Percentiles rank a stretch among this genome's conserved stretches.
Conservation (phyloP, 1,140 invertebrate genomes). For the Leptopilina clavipes region DNA sequence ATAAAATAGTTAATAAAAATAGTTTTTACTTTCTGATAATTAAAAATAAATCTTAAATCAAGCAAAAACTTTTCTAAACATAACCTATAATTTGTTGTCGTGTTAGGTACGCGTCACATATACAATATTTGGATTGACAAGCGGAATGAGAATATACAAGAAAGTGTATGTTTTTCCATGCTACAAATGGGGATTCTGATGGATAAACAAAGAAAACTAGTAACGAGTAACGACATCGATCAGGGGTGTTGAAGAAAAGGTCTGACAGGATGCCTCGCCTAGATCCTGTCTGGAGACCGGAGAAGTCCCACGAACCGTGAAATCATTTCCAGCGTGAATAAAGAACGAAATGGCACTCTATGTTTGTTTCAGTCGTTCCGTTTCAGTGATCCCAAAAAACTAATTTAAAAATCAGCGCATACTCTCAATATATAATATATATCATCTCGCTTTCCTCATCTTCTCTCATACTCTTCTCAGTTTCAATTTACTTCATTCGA, state of each 20-base stretch:
- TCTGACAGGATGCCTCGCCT: conserved; percentile 70
- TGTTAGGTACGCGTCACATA: too few species aligned
- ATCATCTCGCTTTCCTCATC: too few species aligned
- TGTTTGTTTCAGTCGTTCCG: conserved; percentile 59
- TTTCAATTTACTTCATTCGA: conserved; percentile 23
- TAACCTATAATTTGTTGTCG: too few species aligned
- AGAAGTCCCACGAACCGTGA: conserved; percentile 67
- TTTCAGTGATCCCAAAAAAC: conserved; percentile 53
- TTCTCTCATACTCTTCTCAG: conserved; percentile 40
- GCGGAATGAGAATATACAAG: conserved; percentile 43
- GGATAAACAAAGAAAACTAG: conserved; percentile 48
- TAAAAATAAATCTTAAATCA: too few species aligned
- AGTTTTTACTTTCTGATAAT: too few species aligned
- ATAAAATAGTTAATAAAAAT: too few species aligned
- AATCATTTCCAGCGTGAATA: conserved; percentile 68
- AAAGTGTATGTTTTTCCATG: not conserved
- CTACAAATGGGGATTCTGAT: conserved; percentile 38
- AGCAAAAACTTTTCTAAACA: too few species aligned
- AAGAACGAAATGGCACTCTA: conserved; percentile 50
- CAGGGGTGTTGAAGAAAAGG: conserved; percentile 37
- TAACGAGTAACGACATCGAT: conserved; percentile 41
- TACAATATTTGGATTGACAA: conserved; percentile 41
- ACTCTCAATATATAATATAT: conserved; percentile 38
- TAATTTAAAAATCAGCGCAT: conserved; percentile 45
- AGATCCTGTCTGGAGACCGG: conserved; percentile 68